Percentiles rank a stretch among this genome's conserved stretches.
These are phyloP conservation scores for Pavo muticus DNA, from an alignment of 2,113 vertebrate genomes.

Conservation along the genomic window DNA sequence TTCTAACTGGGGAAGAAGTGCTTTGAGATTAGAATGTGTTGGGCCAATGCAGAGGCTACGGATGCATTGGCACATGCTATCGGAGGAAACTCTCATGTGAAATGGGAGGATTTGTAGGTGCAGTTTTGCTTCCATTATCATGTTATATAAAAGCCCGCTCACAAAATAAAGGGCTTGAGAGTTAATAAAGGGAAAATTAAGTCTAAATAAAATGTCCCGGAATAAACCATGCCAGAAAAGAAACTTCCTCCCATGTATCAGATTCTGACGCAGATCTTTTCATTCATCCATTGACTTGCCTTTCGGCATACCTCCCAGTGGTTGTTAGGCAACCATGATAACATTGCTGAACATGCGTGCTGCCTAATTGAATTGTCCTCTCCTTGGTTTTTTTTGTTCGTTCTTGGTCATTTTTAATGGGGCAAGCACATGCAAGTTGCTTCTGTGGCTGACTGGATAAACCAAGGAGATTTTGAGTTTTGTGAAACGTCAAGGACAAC, in stretches of 20 bases:
- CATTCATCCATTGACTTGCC: conserved; percentile 61
- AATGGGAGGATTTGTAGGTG: not conserved
- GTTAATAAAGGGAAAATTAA: conserved; percentile 20
- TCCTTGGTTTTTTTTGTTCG: not conserved
- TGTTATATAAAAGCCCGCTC: not conserved
- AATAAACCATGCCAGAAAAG: conserved; percentile 4
- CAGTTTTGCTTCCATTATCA: not conserved
- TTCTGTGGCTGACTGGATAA: not conserved
- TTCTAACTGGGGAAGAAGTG: not conserved
- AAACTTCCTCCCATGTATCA: conserved; percentile 60
- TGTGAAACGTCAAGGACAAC: not conserved
- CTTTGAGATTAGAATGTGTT: not conserved
- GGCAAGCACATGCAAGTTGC: not conserved
- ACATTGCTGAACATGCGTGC: conserved; percentile 46
- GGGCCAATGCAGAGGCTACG: not conserved
- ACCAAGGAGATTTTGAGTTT: not conserved
- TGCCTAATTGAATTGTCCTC: conserved; percentile 57
- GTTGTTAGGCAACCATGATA: conserved; percentile 71
- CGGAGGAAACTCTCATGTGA: not conserved
- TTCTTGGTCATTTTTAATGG: conserved; percentile 9
- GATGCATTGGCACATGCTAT: not conserved
- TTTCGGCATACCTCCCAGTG: conserved; percentile 54
- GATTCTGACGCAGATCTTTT: conserved; percentile 56
- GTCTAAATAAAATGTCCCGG: conserved; percentile 16
- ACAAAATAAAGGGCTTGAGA: not conserved